phyloP scores from a whole-genome alignment of 2,797 vertebrate species.

The Hoplostethus atlanticus region DNA sequence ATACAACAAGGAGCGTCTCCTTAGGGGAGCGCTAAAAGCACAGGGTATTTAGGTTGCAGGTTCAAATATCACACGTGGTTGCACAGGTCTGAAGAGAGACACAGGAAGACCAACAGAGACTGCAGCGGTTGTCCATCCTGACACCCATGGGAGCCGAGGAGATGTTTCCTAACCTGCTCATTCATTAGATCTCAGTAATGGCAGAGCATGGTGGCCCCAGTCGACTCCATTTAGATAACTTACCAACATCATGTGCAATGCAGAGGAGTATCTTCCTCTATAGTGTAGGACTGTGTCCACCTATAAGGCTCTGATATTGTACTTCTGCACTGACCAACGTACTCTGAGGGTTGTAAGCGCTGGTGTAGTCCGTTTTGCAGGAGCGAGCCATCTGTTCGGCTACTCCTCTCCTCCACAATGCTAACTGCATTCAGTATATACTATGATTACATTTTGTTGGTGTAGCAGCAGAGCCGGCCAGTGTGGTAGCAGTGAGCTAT shows the following conservation, averaged over 20 bases:
- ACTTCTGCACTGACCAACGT: neutral
- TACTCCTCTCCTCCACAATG: neutral
- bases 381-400: neutral
- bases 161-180: neutral
- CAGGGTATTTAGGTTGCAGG: slow-evolving; percentile 69
- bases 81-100: slow-evolving; percentile 38
- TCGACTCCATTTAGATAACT: neutral
- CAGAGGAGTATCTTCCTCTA: neutral
- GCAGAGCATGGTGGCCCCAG: neutral
- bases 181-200: neutral
- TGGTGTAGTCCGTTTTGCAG: slow-evolving; percentile 10
- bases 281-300: neutral
- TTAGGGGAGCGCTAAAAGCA: slow-evolving; percentile 28
- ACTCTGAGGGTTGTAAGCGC: slow-evolving; percentile 7
- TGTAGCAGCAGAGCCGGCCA: neutral
- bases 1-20: slow-evolving; percentile 18
- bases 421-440: neutral
- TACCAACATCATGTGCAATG: neutral
- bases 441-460: neutral
- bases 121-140: slow-evolving; percentile 10
- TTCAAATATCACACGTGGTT: slow-evolving; percentile 67
- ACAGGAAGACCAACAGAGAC: slow-evolving; percentile 11
- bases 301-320: neutral
- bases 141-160: neutral
- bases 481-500: neutral